Base-by-base conservation (phyloP, 2,797 vertebrate species). In the Melanotaenia boesemani region DNA sequence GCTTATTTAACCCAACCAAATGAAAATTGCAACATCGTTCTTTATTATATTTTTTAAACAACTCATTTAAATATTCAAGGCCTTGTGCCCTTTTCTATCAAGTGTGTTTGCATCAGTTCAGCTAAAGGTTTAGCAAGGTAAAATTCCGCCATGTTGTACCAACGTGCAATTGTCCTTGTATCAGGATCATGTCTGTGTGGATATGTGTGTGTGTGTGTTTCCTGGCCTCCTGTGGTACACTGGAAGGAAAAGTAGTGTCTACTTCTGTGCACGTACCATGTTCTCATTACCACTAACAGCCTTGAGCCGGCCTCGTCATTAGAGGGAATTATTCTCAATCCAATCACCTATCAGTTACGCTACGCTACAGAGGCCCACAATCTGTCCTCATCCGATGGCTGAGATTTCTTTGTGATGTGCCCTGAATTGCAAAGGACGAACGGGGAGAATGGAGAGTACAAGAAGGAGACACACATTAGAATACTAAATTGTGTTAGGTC, bases 201-300 rank as follows among this genome's bases (percentile, higher is more conserved):
- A 48, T 46, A 41, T 58, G 52, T 67, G 58, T 68, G 67, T 68
- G 67, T 68, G 57, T 71, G 73, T 63, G 61, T 78, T 72, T 83
- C 56, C 67, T 66, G 63, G 76, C 62, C 80, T 76, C 84, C 71
- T 67, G 60, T 75, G 78, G 76, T 77, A 86, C 82, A 80, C 72
- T 76, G 75, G 75, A 87, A 90, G 75, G 70, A 74, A 73, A 80
- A 79, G 83, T 74, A 54, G 84, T 76, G 81, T 86, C 68, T 80
- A 79, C 75, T 76, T 88, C 77, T 77, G 76, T 67, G 84, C 91
- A 91, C 82, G 83, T 86, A 86, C 78, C 76, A 72, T 92, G 92
- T 93, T 91, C 89, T 94, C 91, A 94, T 94, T 94, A 94, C 86
- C 77, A 70, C 86, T 88, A 92, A 92, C 91, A 92, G 90, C 92